phyloP scores from a whole-genome alignment of 2,888 invertebrate species.

The Tribolium freemani region DNA sequence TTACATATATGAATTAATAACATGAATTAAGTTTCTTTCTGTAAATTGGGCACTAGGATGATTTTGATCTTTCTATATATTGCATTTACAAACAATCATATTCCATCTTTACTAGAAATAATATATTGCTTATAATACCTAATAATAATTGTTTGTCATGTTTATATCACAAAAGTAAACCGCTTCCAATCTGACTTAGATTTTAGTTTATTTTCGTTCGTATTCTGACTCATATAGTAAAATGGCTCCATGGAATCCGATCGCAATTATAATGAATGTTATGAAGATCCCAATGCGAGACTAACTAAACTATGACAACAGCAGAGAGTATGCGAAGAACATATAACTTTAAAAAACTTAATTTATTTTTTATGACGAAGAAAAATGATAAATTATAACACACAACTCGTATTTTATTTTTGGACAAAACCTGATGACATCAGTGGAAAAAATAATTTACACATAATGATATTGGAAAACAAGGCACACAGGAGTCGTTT shows the following conservation, averaged over 20 bases:
- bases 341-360: slow-evolving; percentile 13
- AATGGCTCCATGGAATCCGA: slow-evolving; percentile 14
- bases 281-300: slow-evolving; percentile 5
- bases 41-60: not conserved
- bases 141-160: slow-evolving; percentile 13
- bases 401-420: slow-evolving; percentile 35
- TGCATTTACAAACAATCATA: slow-evolving; percentile 2
- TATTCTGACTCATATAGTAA: slow-evolving; percentile 9
- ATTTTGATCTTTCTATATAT: not conserved
- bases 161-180: slow-evolving; percentile 23
- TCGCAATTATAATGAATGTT: slow-evolving; percentile 7
- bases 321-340: not conserved
- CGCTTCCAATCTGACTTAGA: not conserved
- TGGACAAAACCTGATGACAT: slow-evolving; percentile 18
- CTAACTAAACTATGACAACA: slow-evolving; percentile 27
- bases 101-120: slow-evolving; percentile 4
- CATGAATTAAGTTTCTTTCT: no score
- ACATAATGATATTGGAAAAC: no score
- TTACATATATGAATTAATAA: no score
- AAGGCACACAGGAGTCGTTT: no score
- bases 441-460: not conserved
- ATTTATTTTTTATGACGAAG: slow-evolving; percentile 18
- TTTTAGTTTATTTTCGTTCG: slow-evolving; percentile 21
- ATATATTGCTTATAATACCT: slow-evolving; percentile 1
- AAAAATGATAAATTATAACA: slow-evolving; percentile 25